Conservation (phyloP, 2,113 vertebrate genomes). For the Trogon melanurus region DNA sequence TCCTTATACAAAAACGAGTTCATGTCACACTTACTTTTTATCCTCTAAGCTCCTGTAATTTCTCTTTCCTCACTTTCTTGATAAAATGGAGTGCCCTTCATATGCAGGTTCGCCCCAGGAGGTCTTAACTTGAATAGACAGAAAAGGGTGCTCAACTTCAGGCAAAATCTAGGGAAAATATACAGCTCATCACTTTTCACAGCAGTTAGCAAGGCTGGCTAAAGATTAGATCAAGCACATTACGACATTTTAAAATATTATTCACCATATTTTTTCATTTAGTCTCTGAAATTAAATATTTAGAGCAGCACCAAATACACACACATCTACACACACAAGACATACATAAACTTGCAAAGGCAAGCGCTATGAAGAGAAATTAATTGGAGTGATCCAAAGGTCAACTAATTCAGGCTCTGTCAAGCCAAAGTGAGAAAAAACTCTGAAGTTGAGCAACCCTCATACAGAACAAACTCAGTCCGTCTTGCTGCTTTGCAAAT, state of each 20-base stretch:
- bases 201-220: background rate
- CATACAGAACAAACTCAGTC: background rate
- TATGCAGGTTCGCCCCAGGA: accelerated
- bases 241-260: background rate
- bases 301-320: background rate
- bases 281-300: background rate
- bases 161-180: background rate
- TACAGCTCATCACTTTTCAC: background rate
- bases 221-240: background rate
- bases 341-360: background rate
- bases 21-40: background rate
- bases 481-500: background rate
- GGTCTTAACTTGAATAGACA: background rate
- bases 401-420: background rate
- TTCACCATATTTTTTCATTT: background rate
- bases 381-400: background rate
- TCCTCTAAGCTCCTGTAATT: background rate
- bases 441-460: background rate
- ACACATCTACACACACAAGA: background rate
- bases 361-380: background rate
- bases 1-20: background rate
- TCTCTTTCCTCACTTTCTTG: background rate
- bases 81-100: background rate
- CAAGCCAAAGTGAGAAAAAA: background rate
- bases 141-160: background rate